Percentiles rank a stretch among this genome's conserved stretches.
These are phyloP conservation scores for Ceratina calcarata DNA, from an alignment of 1,140 invertebrate species.

Conservation along the genomic window DNA sequence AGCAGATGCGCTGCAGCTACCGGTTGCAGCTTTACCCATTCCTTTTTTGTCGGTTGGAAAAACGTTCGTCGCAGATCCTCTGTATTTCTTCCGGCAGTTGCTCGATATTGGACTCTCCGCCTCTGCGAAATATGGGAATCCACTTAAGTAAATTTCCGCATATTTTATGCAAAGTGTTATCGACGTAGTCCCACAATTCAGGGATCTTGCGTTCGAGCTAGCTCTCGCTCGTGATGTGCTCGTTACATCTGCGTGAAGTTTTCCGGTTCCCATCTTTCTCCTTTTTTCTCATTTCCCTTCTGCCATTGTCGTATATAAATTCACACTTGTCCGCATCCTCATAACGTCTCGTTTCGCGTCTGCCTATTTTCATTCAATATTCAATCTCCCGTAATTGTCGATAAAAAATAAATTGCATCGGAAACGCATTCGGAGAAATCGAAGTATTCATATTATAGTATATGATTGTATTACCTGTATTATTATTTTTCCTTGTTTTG, in stretches of 20 bases:
- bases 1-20: neutral
- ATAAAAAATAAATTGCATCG: neutral
- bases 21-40: neutral
- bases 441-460: no score
- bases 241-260: neutral
- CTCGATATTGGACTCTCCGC: constrained; percentile 19
- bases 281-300: neutral
- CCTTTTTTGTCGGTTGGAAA: constrained; percentile 8
- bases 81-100: neutral
- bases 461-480: no score
- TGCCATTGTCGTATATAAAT: constrained; percentile 2
- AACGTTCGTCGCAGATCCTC: neutral
- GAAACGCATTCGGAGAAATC: no score
- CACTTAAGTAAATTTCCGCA: constrained; percentile 45
- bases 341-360: neutral
- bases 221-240: neutral
- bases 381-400: constrained; percentile 24
- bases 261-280: neutral
- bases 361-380: neutral
- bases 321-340: constrained; percentile 1
- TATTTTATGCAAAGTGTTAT: constrained; percentile 39
- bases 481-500: no score
- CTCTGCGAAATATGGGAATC: constrained; percentile 29
- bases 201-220: constrained; percentile 11
- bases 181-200: constrained; percentile 19